phyloP scores from a whole-genome alignment of 92 coral and sea anemone species.

The Scolanthus callimorphus region DNA sequence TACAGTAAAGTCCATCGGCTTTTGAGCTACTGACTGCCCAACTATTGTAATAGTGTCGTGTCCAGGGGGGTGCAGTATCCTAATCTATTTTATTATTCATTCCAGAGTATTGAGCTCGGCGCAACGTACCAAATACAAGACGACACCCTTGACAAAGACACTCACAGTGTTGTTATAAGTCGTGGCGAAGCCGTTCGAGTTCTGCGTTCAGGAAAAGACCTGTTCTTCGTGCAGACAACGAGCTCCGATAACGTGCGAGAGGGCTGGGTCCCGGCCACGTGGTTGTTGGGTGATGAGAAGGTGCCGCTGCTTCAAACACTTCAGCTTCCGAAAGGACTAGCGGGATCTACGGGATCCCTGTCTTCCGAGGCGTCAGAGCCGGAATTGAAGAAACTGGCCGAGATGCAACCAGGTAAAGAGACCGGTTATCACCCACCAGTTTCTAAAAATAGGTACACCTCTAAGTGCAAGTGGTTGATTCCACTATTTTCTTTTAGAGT shows the following conservation, averaged over 20 bases:
- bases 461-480: too few relatives aligned
- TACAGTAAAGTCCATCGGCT: too few relatives aligned
- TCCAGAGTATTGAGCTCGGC: slow-evolving; percentile 84
- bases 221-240: slow-evolving; percentile 82
- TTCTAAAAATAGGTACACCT: too few relatives aligned
- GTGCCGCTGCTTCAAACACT: slow-evolving; percentile 22
- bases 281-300: slow-evolving; percentile 68
- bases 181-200: slow-evolving; percentile 84
- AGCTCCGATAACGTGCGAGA: slow-evolving; percentile 54
- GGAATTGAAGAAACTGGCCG: slow-evolving; percentile 58
- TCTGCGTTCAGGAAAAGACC: slow-evolving; percentile 91
- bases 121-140: slow-evolving; percentile 80
- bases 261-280: slow-evolving; percentile 88
- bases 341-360: slow-evolving; percentile 44
- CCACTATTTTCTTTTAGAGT: too few relatives aligned
- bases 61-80: too few relatives aligned
- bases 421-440: too few relatives aligned
- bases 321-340: slow-evolving; percentile 33
- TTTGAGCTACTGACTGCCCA: too few relatives aligned
- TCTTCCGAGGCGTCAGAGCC: slow-evolving; percentile 91
- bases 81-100: too few relatives aligned
- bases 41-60: too few relatives aligned
- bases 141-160: slow-evolving; percentile 71
- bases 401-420: slow-evolving; percentile 41
- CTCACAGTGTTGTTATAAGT: slow-evolving; percentile 64